These are phyloP conservation scores for Drosophila mojavensis DNA, from an alignment of 1,140 invertebrate genomes.

Conservation along the genomic window DNA sequence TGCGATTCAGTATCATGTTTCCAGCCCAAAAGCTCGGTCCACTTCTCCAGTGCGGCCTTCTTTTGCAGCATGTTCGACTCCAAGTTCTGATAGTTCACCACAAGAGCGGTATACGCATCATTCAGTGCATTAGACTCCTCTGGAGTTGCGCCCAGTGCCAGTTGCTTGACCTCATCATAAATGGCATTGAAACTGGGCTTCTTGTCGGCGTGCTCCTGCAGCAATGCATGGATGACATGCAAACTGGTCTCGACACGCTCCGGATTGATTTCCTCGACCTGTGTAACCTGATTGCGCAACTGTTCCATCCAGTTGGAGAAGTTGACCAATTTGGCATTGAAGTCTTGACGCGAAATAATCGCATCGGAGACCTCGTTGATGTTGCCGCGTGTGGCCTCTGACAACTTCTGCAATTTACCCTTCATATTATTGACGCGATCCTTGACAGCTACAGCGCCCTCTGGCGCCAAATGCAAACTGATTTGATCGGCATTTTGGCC, in stretches of 20 bases:
- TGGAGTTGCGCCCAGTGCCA: constrained; percentile 88
- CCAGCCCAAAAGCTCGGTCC: constrained; percentile 92
- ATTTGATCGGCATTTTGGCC: constrained; percentile 92
- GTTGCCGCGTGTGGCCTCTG: constrained; percentile 89
- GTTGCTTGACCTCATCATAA: constrained; percentile 92
- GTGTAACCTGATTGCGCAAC: constrained; percentile 89
- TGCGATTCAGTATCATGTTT: constrained; percentile 92
- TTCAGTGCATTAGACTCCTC: constrained; percentile 90
- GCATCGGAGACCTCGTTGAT: constrained; percentile 92
- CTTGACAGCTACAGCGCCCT: constrained; percentile 90
- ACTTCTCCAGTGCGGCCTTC: constrained; percentile 91
- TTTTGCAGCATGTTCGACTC: constrained; percentile 91
- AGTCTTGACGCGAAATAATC: constrained; percentile 92
- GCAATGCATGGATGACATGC: constrained; percentile 90
- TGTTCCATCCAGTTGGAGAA: constrained; percentile 94
- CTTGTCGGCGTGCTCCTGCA: constrained; percentile 93
- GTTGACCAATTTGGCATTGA: constrained; percentile 91
- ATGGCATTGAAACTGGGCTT: constrained; percentile 89
- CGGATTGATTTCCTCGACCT: constrained; percentile 91
- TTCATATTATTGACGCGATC: constrained; percentile 90
- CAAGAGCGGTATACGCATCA: constrained; percentile 89
- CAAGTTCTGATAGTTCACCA: constrained; percentile 90
- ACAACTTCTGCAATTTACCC: constrained; percentile 88
- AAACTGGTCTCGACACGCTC: constrained; percentile 91
- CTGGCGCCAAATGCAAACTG: constrained; percentile 89